phyloP scores from a whole-genome alignment of 2,113 vertebrate species.

The Chamaetylas fuelleborni region DNA sequence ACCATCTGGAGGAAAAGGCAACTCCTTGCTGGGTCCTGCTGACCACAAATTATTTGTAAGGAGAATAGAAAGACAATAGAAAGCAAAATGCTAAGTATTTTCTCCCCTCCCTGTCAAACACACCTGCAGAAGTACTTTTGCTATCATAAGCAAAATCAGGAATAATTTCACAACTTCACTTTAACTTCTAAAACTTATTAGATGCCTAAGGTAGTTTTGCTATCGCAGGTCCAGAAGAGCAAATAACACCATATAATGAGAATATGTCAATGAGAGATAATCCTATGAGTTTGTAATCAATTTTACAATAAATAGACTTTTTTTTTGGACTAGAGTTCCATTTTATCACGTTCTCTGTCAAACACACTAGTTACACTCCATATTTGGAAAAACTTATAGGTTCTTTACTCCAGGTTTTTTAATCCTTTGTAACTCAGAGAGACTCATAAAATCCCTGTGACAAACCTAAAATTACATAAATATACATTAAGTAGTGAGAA shows the following conservation, averaged over 20 bases:
- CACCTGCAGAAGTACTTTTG: not conserved
- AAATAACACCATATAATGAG: not conserved
- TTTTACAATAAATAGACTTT: not conserved
- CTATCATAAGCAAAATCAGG: not conserved
- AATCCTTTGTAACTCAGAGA: not conserved
- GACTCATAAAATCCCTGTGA: not conserved
- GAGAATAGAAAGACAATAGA: constrained; percentile 50
- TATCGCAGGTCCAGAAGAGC: not conserved
- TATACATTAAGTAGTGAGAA: not conserved
- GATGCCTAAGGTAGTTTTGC: not conserved
- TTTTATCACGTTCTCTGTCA: not conserved
- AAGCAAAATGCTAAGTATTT: constrained; percentile 59
- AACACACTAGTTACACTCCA: not conserved
- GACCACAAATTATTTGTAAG: constrained; percentile 72
- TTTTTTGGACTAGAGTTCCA: not conserved
- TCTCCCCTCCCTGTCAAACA: not conserved
- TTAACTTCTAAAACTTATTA: not conserved
- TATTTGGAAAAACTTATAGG: not conserved
- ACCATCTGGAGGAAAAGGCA: constrained; percentile 75
- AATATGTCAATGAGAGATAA: not conserved
- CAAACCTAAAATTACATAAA: not conserved
- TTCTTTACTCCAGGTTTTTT: not conserved
- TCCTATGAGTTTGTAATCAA: not conserved
- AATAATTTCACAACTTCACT: not conserved
- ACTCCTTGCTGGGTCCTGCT: constrained; percentile 71